Evolutionary conservation across 37 sponge, comb jelly and placozoan species (phyloP).

Genomic region (Bolinopsis microptera): DNA sequence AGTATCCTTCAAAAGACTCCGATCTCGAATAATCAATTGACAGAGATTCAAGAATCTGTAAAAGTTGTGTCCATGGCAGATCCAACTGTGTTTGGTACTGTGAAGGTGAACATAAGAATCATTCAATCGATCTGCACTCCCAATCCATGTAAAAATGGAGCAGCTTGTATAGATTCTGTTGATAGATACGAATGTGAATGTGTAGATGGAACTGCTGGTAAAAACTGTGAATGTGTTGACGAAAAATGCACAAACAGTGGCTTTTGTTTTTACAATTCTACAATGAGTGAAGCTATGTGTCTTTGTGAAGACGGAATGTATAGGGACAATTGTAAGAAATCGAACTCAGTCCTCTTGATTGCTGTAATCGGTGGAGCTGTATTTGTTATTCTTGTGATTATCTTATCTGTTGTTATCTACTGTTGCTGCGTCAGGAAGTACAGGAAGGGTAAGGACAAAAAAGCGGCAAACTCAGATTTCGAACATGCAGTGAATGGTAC

Average conservation of each 20-base stretch:
- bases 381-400: not conserved
- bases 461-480: not conserved
- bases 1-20: not conserved
- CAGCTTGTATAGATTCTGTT: slow-evolving; percentile 2
- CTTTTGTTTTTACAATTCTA: not conserved
- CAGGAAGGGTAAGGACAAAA: not conserved
- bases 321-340: not conserved
- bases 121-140: slow-evolving; percentile 32
- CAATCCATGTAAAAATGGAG: slow-evolving; percentile 1
- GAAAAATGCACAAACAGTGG: not conserved
- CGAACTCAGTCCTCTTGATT: not conserved
- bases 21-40: not conserved
- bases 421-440: not conserved
- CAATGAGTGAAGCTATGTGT: not conserved
- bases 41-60: not conserved
- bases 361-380: not conserved
- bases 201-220: not conserved
- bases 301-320: slow-evolving; percentile 19
- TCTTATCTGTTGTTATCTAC: not conserved
- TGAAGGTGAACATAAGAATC: not conserved
- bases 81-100: not conserved
- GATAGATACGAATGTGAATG: not conserved
- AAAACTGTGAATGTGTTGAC: slow-evolving; percentile 19
- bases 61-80: not conserved
- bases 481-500: not conserved